Base-by-base conservation (phyloP, 2,888 invertebrate genomes). In the Campopleginae sp. region DNA sequence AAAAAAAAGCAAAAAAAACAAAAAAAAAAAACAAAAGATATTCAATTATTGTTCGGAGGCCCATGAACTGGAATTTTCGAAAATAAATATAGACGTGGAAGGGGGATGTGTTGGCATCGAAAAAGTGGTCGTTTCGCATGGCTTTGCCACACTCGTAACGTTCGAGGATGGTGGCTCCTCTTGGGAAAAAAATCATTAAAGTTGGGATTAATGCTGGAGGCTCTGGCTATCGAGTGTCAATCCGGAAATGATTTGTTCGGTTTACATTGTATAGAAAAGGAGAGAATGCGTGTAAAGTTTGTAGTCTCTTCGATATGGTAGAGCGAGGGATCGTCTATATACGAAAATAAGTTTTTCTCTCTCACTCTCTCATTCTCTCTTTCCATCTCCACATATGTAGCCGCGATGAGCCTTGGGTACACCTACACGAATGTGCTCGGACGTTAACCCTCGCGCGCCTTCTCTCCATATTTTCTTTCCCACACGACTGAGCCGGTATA, bases 391-490 rank as follows among this genome's bases (percentile, higher is more conserved):
- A 42, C 66, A 23, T 54, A 77, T 77, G 58, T 58, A 71, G 48
- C 63, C 51, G 63, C 77, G 77, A 77, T 77, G 77, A 77, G 80
- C 80, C 77, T 72, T 80, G 84, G 79, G 83, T 76, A 80, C 78
- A 84, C 79, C 79, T 82, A 77, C 78, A 71, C 84, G 79, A 58
- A 19, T 68, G 72, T 70, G 72, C 79, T 72, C 77, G 86, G 84
- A 68, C 84, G 77, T 84, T 84, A 79, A 82, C 78, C 85, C 80
- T 71, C 71, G 63, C 80, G 63, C 76, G 71, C 65, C 82, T 78
- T 78, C 82, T 78, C 74, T 61, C 86, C 77, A 80, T 80, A 72
- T 80, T 80, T 72, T 76, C 80, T 80, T 84, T 84, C 76, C 84
- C 72, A 75, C 80, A 84, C 80, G 63, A 75, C 44, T 31, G 48